phyloP scores from a whole-genome alignment of 2,113 vertebrate genomes.

The Anolis carolinensis region DNA sequence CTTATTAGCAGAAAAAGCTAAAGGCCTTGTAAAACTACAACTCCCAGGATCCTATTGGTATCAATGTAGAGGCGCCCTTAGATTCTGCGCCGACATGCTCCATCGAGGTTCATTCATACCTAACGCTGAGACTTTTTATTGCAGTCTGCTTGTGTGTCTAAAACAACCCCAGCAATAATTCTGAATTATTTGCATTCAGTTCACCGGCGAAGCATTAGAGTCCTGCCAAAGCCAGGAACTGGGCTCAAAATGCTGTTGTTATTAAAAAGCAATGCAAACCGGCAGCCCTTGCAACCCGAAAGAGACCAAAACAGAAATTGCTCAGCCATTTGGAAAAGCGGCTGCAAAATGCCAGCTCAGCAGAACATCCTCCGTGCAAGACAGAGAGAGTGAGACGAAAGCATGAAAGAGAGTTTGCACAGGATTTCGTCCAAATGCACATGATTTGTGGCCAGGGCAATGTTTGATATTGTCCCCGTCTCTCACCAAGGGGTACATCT shows the following conservation, averaged over 20 bases:
- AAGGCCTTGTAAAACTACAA: no score
- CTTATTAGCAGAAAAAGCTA: no score
- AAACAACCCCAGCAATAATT: background rate
- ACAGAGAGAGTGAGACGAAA: background rate
- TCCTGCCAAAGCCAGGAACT: background rate
- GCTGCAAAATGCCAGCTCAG: slow-evolving; percentile 21
- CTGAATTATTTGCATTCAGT: background rate
- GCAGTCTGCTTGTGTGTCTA: background rate
- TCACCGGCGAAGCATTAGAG: background rate
- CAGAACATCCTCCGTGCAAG: background rate
- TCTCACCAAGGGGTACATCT: no score
- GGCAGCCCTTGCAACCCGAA: background rate
- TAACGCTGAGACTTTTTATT: background rate
- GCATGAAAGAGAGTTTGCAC: background rate
- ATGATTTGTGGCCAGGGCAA: background rate
- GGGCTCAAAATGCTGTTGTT: background rate
- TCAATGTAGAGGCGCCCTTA: background rate
- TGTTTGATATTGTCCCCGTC: no score
- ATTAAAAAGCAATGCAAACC: background rate
- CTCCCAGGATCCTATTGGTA: no score
- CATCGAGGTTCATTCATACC: no score
- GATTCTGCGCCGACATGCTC: background rate
- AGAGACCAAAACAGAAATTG: background rate
- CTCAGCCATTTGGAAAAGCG: background rate
- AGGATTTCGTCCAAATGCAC: background rate